Evolutionary conservation across 2,113 vertebrate species (phyloP), one percentile per base, ranked within the genome.

Genomic region (Pao palembangensis): DNA sequence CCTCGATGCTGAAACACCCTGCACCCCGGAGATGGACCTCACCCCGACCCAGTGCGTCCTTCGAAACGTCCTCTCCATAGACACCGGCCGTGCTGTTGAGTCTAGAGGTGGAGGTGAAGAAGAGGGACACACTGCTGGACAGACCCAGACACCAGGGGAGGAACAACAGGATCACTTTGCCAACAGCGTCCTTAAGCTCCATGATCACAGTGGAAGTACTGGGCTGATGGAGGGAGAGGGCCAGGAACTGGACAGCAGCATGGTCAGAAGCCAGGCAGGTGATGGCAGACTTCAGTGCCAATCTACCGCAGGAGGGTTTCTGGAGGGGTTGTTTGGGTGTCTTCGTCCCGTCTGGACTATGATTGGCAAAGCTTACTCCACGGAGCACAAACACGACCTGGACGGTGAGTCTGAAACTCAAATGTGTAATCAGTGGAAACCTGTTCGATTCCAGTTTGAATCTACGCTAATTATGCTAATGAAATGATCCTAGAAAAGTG

Each of bases 361-460:
- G 94, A 95, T 98, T 14, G 95, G 95, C 78, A 96, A 96, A 81
- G 94, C 95, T 12, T 98, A 98, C 80, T 94, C 94, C 51, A 95
- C 94, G 0, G 95, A 98, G 61, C 94, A 96, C 90, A 98, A 98
- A 65, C 94, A 95, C 28, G 90, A 85, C 54, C 88, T 93, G 28
- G 93, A 95, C 73, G 95, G 95, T 98, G 82, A 84, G 94, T 75
- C 11, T 17, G 48, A 15, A 34, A 43, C 21, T 58, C 42, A 47
- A 0, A 68, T 58, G 6, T 11, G 56, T 67, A 38, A 56, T 65
- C 1, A 46, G 2, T 31, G 5, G 25, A 63, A 58, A 23, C 21
- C 21, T 23, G 21, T 23, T 3, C 21, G 21, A 23, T 23, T 23
- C 21, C 31, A 66, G 31, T 49, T 10, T 19, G 41, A 61, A 28